Evolutionary conservation across 2,888 invertebrate species (phyloP).

Genomic region (Synanthedon vespiformis): DNA sequence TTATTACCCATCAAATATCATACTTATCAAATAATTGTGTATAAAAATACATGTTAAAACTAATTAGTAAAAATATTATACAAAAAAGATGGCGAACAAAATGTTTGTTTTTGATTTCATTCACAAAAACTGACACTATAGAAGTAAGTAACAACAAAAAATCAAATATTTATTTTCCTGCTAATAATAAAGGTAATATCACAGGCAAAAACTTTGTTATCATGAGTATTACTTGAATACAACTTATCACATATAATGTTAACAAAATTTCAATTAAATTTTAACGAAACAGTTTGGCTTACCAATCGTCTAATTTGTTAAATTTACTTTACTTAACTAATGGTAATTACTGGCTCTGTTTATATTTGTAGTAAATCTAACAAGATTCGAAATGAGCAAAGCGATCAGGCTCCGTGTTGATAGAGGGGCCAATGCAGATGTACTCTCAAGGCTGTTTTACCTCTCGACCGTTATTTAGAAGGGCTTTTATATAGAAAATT

Average conservation of each 20-base stretch:
- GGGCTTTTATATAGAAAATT: conserved; percentile 1
- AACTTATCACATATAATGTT: too few species aligned
- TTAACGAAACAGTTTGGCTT: too few species aligned
- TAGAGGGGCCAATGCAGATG: conserved; percentile 1
- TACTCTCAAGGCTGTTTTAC: background rate
- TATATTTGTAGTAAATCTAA: background rate
- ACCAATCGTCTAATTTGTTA: too few species aligned
- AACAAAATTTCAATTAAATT: too few species aligned
- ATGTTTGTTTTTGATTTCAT: too few species aligned
- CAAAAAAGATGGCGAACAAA: too few species aligned
- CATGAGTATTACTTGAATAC: too few species aligned
- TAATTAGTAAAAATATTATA: too few species aligned
- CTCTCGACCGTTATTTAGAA: conserved; percentile 6
- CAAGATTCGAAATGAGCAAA: background rate
- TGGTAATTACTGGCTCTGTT: background rate
- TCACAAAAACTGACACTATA: too few species aligned
- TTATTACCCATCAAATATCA: conserved; percentile 15
- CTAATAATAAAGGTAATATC: conserved; percentile 18
- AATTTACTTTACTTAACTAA: too few species aligned
- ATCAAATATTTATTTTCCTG: conserved; percentile 4
- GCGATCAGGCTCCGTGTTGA: background rate
- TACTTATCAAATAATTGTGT: conserved; percentile 8
- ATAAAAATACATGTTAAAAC: conserved; percentile 4
- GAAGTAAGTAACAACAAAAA: background rate
- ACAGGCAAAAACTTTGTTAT: conserved; percentile 30